A percentile compares a stretch with the other conserved stretches of the same genome.
phyloP scores from a whole-genome alignment of 2,888 invertebrate species.

The Agrypnus murinus region DNA sequence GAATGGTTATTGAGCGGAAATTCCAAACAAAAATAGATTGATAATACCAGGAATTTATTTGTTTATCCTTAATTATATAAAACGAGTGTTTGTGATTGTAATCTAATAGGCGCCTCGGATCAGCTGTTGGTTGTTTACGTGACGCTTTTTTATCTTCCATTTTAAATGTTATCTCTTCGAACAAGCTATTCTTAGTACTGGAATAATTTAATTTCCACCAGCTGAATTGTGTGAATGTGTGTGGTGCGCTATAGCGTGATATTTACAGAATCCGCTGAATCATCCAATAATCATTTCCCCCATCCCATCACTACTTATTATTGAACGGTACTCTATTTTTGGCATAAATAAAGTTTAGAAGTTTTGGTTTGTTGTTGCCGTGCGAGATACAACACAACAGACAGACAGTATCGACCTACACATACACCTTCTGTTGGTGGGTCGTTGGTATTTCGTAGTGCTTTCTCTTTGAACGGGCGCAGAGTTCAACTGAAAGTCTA shows the following conservation, averaged over 20 bases:
- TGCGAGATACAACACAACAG: conserved; percentile 7
- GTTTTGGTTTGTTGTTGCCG: conserved; percentile 26
- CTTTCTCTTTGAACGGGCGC: conserved; percentile 18
- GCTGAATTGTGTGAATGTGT: not conserved
- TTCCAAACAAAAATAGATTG: conserved; percentile 1
- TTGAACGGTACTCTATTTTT: conserved; percentile 24
- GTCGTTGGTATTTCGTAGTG: conserved; percentile 28
- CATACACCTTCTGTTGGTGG: not conserved
- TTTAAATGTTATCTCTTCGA: conserved; percentile 17
- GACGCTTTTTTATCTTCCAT: conserved; percentile 23
- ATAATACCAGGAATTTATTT: conserved; percentile 11
- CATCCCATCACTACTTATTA: not conserved
- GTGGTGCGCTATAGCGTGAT: not conserved
- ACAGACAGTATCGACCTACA: conserved; percentile 7
- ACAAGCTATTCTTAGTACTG: conserved; percentile 17
- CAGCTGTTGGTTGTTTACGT: conserved; percentile 39
- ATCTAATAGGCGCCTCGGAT: conserved; percentile 36
- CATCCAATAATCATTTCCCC: conserved; percentile 15
- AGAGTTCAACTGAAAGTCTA: conserved; percentile 21
- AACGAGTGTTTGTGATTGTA: conserved; percentile 13
- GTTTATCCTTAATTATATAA: conserved; percentile 12
- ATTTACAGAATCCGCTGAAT: conserved; percentile 27
- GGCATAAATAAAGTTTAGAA: not conserved
- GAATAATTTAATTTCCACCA: conserved; percentile 2
- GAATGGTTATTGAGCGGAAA: not conserved